Conservation (phyloP, 2,888 invertebrate species). For the Cerastoderma edule region DNA sequence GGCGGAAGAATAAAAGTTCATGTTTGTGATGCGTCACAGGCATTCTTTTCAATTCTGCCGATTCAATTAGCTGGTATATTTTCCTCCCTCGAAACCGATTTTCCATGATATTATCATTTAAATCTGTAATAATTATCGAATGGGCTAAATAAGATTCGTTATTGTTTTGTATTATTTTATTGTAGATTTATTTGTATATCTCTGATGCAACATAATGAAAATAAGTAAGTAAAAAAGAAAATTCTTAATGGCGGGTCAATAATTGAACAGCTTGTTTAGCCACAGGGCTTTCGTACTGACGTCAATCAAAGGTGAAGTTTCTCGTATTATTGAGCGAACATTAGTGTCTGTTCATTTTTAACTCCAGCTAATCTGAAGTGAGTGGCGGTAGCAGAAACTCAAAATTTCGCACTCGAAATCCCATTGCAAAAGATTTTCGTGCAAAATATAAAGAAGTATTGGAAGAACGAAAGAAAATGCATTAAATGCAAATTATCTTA, state of each 20-base stretch:
- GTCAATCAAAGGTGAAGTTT: constrained; percentile 79
- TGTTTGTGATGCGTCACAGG: constrained; percentile 80
- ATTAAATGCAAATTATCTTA: constrained; percentile 33
- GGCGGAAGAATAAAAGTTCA: constrained; percentile 76
- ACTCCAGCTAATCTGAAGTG: constrained; percentile 57
- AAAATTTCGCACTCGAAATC: constrained; percentile 17
- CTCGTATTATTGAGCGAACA: constrained; percentile 81
- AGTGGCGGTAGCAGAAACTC: constrained; percentile 55
- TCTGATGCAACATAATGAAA: too few species aligned
- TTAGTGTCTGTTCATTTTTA: constrained; percentile 76
- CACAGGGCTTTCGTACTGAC: constrained; percentile 80
- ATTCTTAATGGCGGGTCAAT: not conserved
- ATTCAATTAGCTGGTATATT: constrained; percentile 78
- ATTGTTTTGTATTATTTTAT: too few species aligned
- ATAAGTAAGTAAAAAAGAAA: not conserved
- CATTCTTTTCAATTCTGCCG: constrained; percentile 81
- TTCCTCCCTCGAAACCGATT: constrained; percentile 64
- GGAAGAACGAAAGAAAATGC: constrained; percentile 31
- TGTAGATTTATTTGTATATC: too few species aligned
- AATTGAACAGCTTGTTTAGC: constrained; percentile 58
- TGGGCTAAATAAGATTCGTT: too few species aligned
- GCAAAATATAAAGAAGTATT: not conserved
- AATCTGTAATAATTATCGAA: too few species aligned
- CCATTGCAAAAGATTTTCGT: not conserved
- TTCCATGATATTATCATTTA: constrained; percentile 15